phyloP scores from a whole-genome alignment of 2,888 invertebrate species.

The Sialis fuliginosa region DNA sequence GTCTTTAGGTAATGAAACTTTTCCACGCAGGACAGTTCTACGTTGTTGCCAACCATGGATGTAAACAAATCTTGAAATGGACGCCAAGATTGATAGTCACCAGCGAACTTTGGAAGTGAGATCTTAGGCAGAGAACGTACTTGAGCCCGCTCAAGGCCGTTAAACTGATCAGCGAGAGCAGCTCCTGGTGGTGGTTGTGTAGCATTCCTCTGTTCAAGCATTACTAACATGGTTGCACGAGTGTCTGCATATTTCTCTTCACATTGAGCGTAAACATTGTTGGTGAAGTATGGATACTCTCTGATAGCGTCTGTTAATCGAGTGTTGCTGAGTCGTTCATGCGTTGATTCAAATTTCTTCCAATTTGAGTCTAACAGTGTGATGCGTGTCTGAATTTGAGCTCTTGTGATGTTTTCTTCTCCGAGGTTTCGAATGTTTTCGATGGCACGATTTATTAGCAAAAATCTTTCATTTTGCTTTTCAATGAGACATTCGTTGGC shows the following conservation, averaged over 20 bases:
- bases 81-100: slow-evolving; percentile 1
- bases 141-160: background rate
- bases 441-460: too few relatives aligned
- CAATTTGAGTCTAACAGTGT: too few relatives aligned
- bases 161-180: background rate
- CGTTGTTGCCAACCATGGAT: slow-evolving; percentile 3
- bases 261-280: background rate
- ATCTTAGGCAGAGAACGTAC: slow-evolving; percentile 4
- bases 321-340: too few relatives aligned
- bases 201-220: background rate
- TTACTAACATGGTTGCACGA: background rate
- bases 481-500: too few relatives aligned
- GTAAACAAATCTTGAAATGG: slow-evolving; percentile 8
- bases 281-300: background rate
- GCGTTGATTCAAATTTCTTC: too few relatives aligned
- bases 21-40: slow-evolving; percentile 6
- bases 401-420: too few relatives aligned
- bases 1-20: slow-evolving; percentile 9
- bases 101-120: slow-evolving; percentile 5
- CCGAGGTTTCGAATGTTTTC: too few relatives aligned
- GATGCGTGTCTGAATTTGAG: too few relatives aligned
- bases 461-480: too few relatives aligned
- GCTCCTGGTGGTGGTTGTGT: background rate
- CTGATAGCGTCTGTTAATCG: background rate
- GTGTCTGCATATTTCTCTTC: background rate